phyloP scores from a whole-genome alignment of 2,888 invertebrate species.

The Drosophila conformis region DNA sequence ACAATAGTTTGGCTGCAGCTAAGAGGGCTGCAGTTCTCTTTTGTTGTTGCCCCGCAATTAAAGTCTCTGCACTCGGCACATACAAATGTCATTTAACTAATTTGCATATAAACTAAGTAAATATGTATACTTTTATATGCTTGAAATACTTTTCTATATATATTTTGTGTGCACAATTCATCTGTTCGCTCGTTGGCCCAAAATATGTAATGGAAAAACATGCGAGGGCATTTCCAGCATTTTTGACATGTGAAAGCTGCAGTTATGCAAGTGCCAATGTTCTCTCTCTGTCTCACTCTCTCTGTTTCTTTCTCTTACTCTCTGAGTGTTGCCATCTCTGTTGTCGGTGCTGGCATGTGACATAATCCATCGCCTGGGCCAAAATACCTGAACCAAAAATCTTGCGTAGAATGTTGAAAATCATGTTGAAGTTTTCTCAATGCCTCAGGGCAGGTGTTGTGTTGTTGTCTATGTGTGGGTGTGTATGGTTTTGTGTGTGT shows the following conservation, averaged over 20 bases:
- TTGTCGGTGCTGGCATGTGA: constrained; percentile 63
- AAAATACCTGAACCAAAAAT: constrained; percentile 70
- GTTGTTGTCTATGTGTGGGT: constrained; percentile 4
- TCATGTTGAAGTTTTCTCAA: constrained; percentile 69
- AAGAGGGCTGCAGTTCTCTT: constrained; percentile 44
- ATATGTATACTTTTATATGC: constrained; percentile 21
- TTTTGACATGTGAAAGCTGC: constrained; percentile 45
- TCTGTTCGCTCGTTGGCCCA: constrained; percentile 45
- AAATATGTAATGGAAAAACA: constrained; percentile 51
- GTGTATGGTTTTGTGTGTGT: constrained; percentile 4
- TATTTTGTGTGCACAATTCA: constrained; percentile 10
- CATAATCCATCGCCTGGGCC: constrained; percentile 69
- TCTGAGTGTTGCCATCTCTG: constrained; percentile 41
- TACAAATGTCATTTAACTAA: constrained; percentile 58
- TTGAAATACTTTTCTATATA: constrained; percentile 18
- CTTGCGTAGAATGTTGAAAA: constrained; percentile 71
- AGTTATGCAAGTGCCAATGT: constrained; percentile 24
- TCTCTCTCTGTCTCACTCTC: constrained; percentile 15
- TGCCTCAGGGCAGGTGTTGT: constrained; percentile 47
- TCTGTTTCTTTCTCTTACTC: constrained; percentile 6
- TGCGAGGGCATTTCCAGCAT: constrained; percentile 44
- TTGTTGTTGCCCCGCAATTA: constrained; percentile 60
- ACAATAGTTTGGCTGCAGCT: constrained; percentile 76
- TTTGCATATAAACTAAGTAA: constrained; percentile 61
- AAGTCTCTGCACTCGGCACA: constrained; percentile 38